Conservation (phyloP, 1,140 invertebrate genomes). For the Berghia stephanieae region DNA sequence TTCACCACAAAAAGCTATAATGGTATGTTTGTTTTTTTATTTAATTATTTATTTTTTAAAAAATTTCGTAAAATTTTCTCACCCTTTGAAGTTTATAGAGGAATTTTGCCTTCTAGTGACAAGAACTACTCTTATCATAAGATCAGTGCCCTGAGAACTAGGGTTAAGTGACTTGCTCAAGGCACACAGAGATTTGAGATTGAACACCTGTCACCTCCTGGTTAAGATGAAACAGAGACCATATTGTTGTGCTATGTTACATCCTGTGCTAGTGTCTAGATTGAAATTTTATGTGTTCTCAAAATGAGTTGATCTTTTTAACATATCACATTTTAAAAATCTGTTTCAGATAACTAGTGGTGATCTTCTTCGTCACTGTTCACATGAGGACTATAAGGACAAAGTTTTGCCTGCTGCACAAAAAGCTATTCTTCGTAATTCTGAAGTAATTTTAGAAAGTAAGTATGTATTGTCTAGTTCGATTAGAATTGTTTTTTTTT, state of each 20-base stretch:
- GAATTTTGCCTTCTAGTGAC: no score
- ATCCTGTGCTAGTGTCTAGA: background rate
- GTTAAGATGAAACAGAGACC: background rate
- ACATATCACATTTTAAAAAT: background rate
- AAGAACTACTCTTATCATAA: no score
- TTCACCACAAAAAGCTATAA: slow-evolving; percentile 76
- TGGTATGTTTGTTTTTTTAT: slow-evolving; percentile 64
- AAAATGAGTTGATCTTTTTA: background rate
- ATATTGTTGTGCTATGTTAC: background rate
- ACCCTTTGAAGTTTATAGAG: no score
- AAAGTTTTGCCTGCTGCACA: slow-evolving; percentile 84
- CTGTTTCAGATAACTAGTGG: slow-evolving; percentile 41
- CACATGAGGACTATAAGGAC: slow-evolving; percentile 79
- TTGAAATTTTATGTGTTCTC: background rate
- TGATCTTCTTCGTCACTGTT: slow-evolving; percentile 65
- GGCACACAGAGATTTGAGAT: background rate
- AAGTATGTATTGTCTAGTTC: slow-evolving; percentile 35
- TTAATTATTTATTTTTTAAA: background rate
- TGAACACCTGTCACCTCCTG: background rate
- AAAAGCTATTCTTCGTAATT: slow-evolving; percentile 91
- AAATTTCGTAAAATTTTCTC: background rate
- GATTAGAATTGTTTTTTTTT: no score
- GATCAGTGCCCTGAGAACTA: no score
- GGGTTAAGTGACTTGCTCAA: background rate
- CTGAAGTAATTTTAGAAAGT: slow-evolving; percentile 85